Evolutionary conservation across 2,797 vertebrate species (phyloP), one percentile per base, ranked within the genome.

Genomic region (Bradypus variegatus): DNA sequence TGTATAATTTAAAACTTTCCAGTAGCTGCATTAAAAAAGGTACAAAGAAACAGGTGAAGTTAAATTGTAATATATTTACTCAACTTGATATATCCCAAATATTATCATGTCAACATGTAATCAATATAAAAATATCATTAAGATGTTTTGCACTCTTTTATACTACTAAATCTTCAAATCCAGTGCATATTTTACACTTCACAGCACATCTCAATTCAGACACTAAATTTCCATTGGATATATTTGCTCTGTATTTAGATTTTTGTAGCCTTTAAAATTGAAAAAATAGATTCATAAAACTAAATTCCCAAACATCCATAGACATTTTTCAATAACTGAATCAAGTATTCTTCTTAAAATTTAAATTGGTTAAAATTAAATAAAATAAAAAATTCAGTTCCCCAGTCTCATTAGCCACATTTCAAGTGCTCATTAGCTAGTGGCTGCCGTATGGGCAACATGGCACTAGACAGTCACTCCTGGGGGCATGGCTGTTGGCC

Each of bases 1-100:
- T 45, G 72, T 29, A 18, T 45, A 64, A 89, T 48, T 70, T 69
- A 77, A 77, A 90, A 78, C 8, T 92, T 88, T 60, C 31, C 36
- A 78, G n/a, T 81, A 89, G 36, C 45, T 13, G n/a, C 38, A 78
- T 48, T 92, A 85, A 48, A 86, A 88, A 92, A 88, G 91, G 70
- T 62, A 82, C 67, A 91, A 95, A 94, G 62, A 14, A 95, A 81
- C 86, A 27, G 19, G 31, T 91, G 8, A 89, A 81, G 84, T 83
- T 81, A 65, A 23, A 86, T 84, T 77, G 88, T 91, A 77, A 58
- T 78, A 65, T 85, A 67, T 64, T 87, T 90, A 88, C 64, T 90
- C 86, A 93, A 78, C 41, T 6, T 33, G 72, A 85, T n/a, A 73
- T 14, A 14, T 73, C 72, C 64, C 50, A 53, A 33, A 31, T n/a